Evolutionary conservation across 1,140 invertebrate genomes (phyloP), one percentile per base, ranked within the genome.

Genomic region (Sweltsa coloradensis): DNA sequence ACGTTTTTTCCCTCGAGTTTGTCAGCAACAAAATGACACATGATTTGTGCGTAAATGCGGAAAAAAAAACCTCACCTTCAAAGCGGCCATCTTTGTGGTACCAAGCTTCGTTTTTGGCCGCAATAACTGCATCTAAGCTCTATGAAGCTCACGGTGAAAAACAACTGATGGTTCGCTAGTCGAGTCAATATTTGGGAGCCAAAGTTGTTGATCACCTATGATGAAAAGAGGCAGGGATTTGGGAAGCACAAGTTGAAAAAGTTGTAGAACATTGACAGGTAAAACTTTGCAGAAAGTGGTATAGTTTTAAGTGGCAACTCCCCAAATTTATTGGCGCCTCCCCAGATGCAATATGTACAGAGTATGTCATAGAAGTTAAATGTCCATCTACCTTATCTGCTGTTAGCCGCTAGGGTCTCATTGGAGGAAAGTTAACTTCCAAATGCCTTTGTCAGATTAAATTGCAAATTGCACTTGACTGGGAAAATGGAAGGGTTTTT

Each of bases 111-210:
- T n/a, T n/a, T 61, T 61, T 54, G 63, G 57, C 13, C 40, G 64
- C 51, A n/a, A 54, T 68, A 7, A 68, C 65, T 23, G 64, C 63
- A 29, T 67, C 65, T 4, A 62, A 60, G 50, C 2, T 61, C 3
- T 55, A 66, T 53, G 59, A 65, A 56, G 58, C 52, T n/a, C 55
- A 23, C 43, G 58, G 7, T 67, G 61, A 47, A 51, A 57, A 53
- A 65, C 56, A 27, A 22, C 21, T 25, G 45, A 62, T 52, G 64
- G 60, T 23, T 37, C 49, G 19, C 52, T 65, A 26, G 55, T 65
- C 6, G 26, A 59, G 41, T 24, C 47, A 45, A 56, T 65, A 22
- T 41, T 66, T 9, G 59, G 59, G 27, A 59, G 11, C 22, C 56
- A 65, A 53, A 34, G 55, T 3, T 44, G 41, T 16, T 55, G 58